Evolutionary conservation across 2,797 vertebrate genomes (phyloP).

Genomic region (Meriones psammophilus): DNA sequence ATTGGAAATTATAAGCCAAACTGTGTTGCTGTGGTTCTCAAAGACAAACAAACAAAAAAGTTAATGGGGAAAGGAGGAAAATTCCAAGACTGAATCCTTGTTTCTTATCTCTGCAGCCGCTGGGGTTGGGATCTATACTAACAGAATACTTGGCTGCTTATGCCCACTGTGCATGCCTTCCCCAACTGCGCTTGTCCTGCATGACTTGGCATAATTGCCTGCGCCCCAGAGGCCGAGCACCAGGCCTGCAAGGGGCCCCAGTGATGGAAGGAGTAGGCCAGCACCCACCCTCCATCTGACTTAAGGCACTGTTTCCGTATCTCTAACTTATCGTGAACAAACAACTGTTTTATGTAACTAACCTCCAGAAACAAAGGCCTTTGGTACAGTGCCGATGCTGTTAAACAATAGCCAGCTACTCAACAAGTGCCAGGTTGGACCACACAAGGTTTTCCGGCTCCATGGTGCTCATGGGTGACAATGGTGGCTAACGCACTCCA

Average conservation of each 20-base stretch:
- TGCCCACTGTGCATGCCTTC: neutral
- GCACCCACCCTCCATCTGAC: neutral
- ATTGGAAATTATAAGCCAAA: conserved; percentile 74
- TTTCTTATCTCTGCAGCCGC: conserved; percentile 66
- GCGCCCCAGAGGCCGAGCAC: conserved; percentile 38
- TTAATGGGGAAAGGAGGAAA: neutral
- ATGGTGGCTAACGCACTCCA: neutral
- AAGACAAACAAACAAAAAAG: neutral
- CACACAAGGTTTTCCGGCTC: neutral
- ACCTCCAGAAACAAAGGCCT: conserved; percentile 45
- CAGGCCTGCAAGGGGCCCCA: neutral
- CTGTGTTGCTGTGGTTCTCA: conserved; percentile 46
- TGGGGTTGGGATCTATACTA: conserved; percentile 41
- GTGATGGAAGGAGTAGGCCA: neutral
- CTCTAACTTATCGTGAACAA: conserved; percentile 67
- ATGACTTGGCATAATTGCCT: conserved; percentile 68
- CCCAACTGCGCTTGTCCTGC: conserved; percentile 1
- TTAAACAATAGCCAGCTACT: conserved; percentile 18
- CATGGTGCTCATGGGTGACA: neutral
- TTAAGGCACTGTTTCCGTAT: conserved; percentile 24
- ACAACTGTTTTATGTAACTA: conserved; percentile 56
- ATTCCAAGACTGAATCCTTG: conserved; percentile 58
- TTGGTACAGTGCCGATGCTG: neutral
- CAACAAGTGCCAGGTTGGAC: neutral
- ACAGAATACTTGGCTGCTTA: conserved; percentile 52